These are phyloP conservation scores for Cryptosula pallasiana DNA, from an alignment of 2,888 invertebrate genomes.

Conservation along the genomic window DNA sequence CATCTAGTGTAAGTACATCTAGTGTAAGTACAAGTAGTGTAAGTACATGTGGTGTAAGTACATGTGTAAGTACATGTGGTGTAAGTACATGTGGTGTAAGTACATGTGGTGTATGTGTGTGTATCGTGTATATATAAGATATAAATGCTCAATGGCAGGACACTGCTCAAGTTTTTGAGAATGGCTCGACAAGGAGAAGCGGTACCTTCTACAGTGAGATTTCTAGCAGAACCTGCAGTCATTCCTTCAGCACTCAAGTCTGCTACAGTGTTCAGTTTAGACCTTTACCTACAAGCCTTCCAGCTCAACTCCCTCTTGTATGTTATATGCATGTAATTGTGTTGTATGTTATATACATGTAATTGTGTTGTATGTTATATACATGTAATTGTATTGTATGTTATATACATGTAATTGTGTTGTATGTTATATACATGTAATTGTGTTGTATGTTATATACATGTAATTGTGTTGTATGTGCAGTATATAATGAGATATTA, in stretches of 20 bases:
- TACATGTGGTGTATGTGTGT: no score
- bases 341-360: background rate
- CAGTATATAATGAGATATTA: no score
- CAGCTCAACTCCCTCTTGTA: background rate
- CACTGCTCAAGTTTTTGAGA: background rate
- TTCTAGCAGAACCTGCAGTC: background rate
- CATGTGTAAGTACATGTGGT: background rate
- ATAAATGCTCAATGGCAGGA: background rate
- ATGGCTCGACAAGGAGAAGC: background rate
- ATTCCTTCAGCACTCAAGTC: background rate
- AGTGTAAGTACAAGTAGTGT: no score
- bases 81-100: no score
- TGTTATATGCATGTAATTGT: background rate
- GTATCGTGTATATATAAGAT: background rate
- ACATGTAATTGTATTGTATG: no score
- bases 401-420: no score
- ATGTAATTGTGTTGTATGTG: no score
- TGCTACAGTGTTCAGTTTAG: background rate
- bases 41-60: background rate
- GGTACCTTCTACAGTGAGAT: background rate
- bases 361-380: background rate
- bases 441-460: no score
- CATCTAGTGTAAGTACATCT: no score
- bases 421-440: no score
- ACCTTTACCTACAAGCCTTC: background rate